Evolutionary conservation across 2,888 invertebrate species (phyloP), one percentile per base, ranked within the genome.

Genomic region (Anthrax anthrax): DNA sequence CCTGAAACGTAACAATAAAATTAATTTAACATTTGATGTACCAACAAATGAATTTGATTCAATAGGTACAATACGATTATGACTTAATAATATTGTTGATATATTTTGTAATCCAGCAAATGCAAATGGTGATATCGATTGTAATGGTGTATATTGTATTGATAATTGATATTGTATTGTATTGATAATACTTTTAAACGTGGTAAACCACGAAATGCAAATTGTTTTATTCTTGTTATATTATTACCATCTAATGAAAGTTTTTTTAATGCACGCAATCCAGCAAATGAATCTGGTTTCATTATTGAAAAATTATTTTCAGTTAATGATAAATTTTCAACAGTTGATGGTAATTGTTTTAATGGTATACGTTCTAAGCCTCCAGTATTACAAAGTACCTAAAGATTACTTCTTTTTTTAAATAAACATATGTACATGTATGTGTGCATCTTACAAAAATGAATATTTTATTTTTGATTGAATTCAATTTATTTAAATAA

Each of bases 351-450:
- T 56, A 92, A 72, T 53, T 80, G 75, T 52, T 76, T 74, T 47
- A 82, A 74, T 42, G 88, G 89, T 55, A 89, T 86, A 60, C 84
- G 84, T 50, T 78, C 77, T 57, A 89, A 71, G 48, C 82, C 80
- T 51, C 87, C 87, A 52, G 85, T 86, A 72, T 89, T 88, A 75
- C 89, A 89, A 61, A 88, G 77, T 56, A 89, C 87, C 89, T 89
- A 54, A 55, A 60, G 59, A 60, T 59, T 58, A 34, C 12, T 9
- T 34, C 4, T 14, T 14, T 14, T 14, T 6, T 6, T 23, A 23
- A 23, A 23, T 6, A 23, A 6, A 23, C 8, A 8, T 6, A 23
- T 6, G 5, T 8, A 23, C 8, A 34, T 34, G 4, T 14, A 12
- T 14, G 4, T 5, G 34, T 34, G 13, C 8, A 6, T 8, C 4